Evolutionary conservation across 2,113 vertebrate genomes (phyloP).

Genomic region (Oxyura jamaicensis): DNA sequence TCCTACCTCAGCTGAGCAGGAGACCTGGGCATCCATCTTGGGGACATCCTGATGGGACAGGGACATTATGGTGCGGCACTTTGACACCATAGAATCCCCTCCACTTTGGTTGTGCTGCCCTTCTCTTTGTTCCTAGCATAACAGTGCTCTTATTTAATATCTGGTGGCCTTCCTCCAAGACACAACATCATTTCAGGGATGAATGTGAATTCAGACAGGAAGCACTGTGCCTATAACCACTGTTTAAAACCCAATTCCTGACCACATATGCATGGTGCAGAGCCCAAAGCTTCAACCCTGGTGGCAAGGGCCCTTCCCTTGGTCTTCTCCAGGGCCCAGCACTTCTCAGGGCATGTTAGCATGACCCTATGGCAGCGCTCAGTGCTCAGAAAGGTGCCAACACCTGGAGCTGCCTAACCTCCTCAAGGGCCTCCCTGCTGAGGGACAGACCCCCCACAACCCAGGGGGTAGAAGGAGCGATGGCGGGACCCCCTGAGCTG

Average conservation of each 20-base stretch:
- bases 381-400: neutral
- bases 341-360: neutral
- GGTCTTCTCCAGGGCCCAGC: neutral
- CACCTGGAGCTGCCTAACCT: neutral
- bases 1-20: neutral
- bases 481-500: neutral
- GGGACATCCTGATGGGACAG: neutral
- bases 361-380: neutral
- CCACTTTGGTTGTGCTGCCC: neutral
- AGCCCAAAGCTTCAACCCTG: neutral
- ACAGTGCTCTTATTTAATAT: neutral
- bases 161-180: neutral
- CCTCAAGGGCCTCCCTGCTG: neutral
- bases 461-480: neutral
- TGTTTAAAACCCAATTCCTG: neutral
- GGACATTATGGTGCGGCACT: neutral
- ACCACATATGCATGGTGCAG: accelerated
- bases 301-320: neutral
- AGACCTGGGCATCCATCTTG: neutral
- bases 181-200: neutral
- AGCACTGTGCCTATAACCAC: neutral
- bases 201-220: neutral
- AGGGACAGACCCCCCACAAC: neutral
- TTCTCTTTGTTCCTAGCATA: neutral
- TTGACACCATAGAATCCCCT: neutral